Evolutionary conservation across 2,888 invertebrate genomes (phyloP), one percentile per base, ranked within the genome.

Genomic region (Diachrysia chrysitis): DNA sequence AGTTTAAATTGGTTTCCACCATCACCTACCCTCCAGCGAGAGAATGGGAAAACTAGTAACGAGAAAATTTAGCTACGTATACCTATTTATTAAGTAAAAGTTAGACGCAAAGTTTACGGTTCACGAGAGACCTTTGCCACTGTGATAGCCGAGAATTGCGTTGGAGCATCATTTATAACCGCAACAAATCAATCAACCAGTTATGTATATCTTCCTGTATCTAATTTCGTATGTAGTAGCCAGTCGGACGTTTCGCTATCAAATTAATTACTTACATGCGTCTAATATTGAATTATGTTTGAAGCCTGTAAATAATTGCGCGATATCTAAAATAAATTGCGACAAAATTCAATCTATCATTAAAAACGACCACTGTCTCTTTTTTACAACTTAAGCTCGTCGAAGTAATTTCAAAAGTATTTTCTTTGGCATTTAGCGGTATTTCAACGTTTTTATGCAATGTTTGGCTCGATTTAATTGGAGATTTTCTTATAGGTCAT

Each of bases 1-100:
- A 94, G 90, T 93, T 93, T 93, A 93, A 94, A 94, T 94, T 94
- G 92, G 92, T 93, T 93, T 92, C 85, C 83, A 88, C 87, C 74
- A 81, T 77, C 88, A 87, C 87, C 88, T 84, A 86, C 84, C 85
- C 85, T 84, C 83, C 75, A 69, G 65, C 72, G 79, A 75, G 83
- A 83, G 87, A 90, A 92, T 90, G 89, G 86, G 87, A 84, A 88
- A 90, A 91, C 92, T 92, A 91, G 88, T 89, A 89, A 87, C 84
- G 85, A 89, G 88, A 89, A 86, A 87, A 86, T 87, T 85, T 83
- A 72, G 81, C 81, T 79, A 68, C 74, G 76, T 83, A 84, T 70
- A 77, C 71, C 82, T 85, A 86, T 83, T 79, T 81, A 81, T 74
- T 83, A 81, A 84, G 82, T 82, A 78, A 80, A 79, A 80, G 73